Evolutionary conservation across 2,888 invertebrate genomes (phyloP).

Genomic region (Synanthedon myopaeformis): DNA sequence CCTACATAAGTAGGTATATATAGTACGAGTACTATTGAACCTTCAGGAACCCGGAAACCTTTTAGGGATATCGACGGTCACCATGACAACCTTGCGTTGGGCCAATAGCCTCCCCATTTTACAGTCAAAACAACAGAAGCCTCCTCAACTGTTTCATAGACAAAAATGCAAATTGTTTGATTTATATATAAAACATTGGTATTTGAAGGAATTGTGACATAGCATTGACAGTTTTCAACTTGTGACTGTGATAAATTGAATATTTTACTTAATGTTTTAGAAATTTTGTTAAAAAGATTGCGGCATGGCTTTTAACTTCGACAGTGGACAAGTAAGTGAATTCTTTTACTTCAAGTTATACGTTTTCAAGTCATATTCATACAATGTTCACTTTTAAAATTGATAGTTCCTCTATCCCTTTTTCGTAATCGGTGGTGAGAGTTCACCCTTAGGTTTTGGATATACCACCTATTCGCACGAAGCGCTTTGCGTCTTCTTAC

Average conservation of each 20-base stretch:
- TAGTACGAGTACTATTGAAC: conserved; percentile 3
- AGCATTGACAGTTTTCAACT: conserved; percentile 19
- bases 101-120: conserved; percentile 52
- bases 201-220: conserved; percentile 18
- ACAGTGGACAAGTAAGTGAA: conserved; percentile 54
- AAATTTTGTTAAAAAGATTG: conserved; percentile 16
- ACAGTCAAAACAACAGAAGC: conserved; percentile 17
- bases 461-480: too few species aligned
- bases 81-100: conserved; percentile 46
- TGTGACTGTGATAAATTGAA: conserved; percentile 27
- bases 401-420: too few species aligned
- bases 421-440: too few species aligned
- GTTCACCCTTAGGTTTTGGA: too few species aligned
- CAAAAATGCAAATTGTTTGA: conserved; percentile 9
- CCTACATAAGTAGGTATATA: too few species aligned
- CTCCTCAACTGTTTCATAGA: conserved; percentile 14
- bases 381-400: too few species aligned
- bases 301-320: conserved; percentile 55
- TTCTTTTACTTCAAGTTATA: neutral
- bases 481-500: too few species aligned
- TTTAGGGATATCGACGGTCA: conserved; percentile 19
- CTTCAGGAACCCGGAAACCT: conserved; percentile 8
- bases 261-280: conserved; percentile 4
- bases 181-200: conserved; percentile 9
- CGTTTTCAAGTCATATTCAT: neutral